Conservation (phyloP, 2,888 invertebrate species). For the Micoletzkya japonica region DNA sequence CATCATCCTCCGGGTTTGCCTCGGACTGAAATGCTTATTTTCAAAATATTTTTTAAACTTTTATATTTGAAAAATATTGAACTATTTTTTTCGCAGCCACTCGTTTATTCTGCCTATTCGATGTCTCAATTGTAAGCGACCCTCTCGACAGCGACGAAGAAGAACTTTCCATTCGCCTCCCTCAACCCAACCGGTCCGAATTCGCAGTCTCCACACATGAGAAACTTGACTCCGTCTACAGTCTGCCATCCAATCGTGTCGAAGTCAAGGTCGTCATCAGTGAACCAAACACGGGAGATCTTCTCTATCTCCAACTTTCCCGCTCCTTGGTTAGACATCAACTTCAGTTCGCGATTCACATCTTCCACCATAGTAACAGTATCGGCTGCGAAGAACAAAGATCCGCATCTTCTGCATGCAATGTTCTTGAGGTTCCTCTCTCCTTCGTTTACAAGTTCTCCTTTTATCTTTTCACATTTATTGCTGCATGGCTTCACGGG, state of each 20-base stretch:
- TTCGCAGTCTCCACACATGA: constrained; percentile 54
- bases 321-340: constrained; percentile 36
- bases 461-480: constrained; percentile 27
- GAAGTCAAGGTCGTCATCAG: constrained; percentile 47
- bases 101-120: too few species aligned
- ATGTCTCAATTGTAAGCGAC: constrained; percentile 38
- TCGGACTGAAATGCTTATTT: too few species aligned
- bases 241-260: constrained; percentile 57
- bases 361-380: constrained; percentile 42
- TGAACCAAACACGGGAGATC: constrained; percentile 51
- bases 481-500: background rate
- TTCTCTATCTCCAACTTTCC: constrained; percentile 19
- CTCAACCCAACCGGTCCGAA: constrained; percentile 52
- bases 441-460: constrained; percentile 42
- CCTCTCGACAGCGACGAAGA: constrained; percentile 52
- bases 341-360: constrained; percentile 31
- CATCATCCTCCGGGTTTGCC: too few species aligned
- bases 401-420: constrained; percentile 50
- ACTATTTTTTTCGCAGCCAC: too few species aligned
- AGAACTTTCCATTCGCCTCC: constrained; percentile 44
- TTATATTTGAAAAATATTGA: too few species aligned
- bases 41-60: too few species aligned
- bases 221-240: constrained; percentile 45
- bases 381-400: constrained; percentile 48
- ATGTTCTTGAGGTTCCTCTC: constrained; percentile 45